phyloP scores from a whole-genome alignment of 2,888 invertebrate species.

The Cosmopolites sordidus region DNA sequence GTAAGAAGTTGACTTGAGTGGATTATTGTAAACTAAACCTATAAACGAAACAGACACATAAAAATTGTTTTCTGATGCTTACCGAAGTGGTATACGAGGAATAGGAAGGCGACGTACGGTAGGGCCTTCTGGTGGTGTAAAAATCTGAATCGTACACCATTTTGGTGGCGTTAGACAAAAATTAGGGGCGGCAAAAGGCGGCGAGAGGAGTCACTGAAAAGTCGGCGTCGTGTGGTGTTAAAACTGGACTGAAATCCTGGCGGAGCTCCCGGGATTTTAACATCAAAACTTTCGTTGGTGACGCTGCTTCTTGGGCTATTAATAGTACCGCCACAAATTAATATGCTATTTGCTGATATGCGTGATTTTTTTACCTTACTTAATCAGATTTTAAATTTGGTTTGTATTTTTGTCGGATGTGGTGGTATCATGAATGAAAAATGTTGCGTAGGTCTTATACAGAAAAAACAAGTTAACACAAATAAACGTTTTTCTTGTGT shows the following conservation, averaged over 20 bases:
- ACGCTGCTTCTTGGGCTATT: conserved; percentile 18
- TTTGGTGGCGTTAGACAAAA: conserved; percentile 43
- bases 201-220: conserved; percentile 52
- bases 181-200: conserved; percentile 32
- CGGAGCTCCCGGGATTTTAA: conserved; percentile 39
- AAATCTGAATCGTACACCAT: conserved; percentile 94
- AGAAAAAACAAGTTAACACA: no score
- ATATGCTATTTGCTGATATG: conserved; percentile 12
- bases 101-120: conserved; percentile 63
- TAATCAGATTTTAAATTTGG: conserved; percentile 1
- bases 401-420: neutral
- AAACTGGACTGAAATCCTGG: conserved; percentile 40
- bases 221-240: conserved; percentile 33
- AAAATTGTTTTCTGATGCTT: conserved; percentile 45
- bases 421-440: neutral
- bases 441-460: neutral
- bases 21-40: no score
- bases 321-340: conserved; percentile 17
- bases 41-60: no score
- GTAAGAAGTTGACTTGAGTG: no score
- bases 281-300: conserved; percentile 28
- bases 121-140: conserved; percentile 83
- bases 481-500: no score
- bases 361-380: no score
- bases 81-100: conserved; percentile 78